Conservation (phyloP, 2,888 invertebrate species). For the Caenorhabditis auriculariae region DNA sequence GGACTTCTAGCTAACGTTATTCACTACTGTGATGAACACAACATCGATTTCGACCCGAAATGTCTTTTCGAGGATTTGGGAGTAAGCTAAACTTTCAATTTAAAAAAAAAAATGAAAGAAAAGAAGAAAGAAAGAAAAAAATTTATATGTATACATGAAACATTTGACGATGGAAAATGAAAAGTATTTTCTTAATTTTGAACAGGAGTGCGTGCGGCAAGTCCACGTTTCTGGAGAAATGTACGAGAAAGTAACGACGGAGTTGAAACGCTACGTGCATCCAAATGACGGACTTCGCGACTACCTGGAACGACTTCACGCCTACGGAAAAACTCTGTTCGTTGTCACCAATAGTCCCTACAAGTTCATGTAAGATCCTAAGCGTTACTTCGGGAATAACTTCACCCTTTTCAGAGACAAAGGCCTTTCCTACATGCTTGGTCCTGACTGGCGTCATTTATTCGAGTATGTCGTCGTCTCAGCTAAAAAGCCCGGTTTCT, state of each 20-base stretch:
- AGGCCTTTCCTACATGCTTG: conserved; percentile 87
- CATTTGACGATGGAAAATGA: too few relatives aligned
- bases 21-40: conserved; percentile 84
- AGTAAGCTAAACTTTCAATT: conserved; percentile 68
- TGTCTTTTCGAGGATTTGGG: conserved; percentile 91
- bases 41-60: conserved; percentile 90
- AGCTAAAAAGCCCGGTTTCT: conserved; percentile 93
- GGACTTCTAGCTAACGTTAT: conserved; percentile 87
- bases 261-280: conserved; percentile 50
- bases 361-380: conserved; percentile 77
- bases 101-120: conserved; percentile 1
- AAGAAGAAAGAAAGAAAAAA: too few relatives aligned
- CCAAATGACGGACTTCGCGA: conserved; percentile 65
- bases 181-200: too few relatives aligned
- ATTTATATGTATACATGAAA: too few relatives aligned
- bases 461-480: conserved; percentile 91
- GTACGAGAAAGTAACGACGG: conserved; percentile 34
- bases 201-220: conserved; percentile 33
- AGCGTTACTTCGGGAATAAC: background rate
- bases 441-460: conserved; percentile 82
- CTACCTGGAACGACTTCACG: conserved; percentile 77
- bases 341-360: conserved; percentile 94
- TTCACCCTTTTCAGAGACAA: conserved; percentile 73
- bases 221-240: conserved; percentile 50
- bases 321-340: conserved; percentile 83